phyloP scores from a whole-genome alignment of 2,888 invertebrate species.

The Cloeon dipterum region DNA sequence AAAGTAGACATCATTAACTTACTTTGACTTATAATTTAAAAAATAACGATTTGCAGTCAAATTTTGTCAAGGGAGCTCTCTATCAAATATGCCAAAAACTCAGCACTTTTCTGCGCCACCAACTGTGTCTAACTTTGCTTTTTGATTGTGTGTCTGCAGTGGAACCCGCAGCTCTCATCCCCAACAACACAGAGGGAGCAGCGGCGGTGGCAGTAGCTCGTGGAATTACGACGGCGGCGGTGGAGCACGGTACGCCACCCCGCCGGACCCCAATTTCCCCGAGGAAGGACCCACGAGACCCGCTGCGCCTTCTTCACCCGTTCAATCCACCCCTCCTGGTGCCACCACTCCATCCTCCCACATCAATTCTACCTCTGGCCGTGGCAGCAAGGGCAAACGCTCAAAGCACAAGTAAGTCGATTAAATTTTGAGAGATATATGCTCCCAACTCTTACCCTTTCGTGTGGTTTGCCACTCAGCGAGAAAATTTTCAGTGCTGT shows the following conservation, averaged over 20 bases:
- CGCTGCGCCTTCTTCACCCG: constrained; percentile 23
- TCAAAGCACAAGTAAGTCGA: background rate
- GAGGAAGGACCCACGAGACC: constrained; percentile 12
- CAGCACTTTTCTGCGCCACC: too few species aligned
- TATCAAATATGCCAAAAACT: too few species aligned
- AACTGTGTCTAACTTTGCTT: too few species aligned
- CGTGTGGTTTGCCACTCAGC: too few species aligned
- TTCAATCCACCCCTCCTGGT: constrained; percentile 30
- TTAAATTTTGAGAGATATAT: too few species aligned
- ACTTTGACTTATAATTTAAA: too few species aligned
- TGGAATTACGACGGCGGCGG: constrained; percentile 13
- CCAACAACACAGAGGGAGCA: constrained; percentile 3
- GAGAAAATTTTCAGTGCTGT: too few species aligned
- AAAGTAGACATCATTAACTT: too few species aligned
- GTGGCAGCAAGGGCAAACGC: background rate
- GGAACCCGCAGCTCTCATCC: constrained; percentile 1
- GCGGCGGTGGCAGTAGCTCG: constrained; percentile 1
- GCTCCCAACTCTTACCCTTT: too few species aligned
- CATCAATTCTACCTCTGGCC: background rate
- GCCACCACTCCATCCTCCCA: constrained; percentile 25
- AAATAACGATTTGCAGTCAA: too few species aligned
- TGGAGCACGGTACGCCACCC: constrained; percentile 6
- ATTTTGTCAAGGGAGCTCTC: too few species aligned
- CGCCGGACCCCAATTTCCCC: constrained; percentile 10
- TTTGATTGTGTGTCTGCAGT: background rate